Conservation (phyloP, 2,888 invertebrate genomes). For the Agonopterix subpropinquella region DNA sequence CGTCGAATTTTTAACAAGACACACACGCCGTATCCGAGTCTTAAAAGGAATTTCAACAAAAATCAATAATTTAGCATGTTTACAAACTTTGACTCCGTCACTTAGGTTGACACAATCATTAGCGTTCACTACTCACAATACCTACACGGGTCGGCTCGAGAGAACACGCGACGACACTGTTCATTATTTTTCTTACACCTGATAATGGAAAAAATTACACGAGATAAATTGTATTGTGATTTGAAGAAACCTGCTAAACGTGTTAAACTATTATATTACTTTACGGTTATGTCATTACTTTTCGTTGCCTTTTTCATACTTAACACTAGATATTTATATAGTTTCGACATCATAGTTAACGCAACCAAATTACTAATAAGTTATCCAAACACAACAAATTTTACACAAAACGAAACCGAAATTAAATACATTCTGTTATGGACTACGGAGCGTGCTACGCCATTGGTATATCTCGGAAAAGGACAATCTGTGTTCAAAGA, state of each 20-base stretch:
- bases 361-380: background rate
- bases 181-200: too few species aligned
- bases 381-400: background rate
- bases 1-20: too few species aligned
- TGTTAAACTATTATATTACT: background rate
- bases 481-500: conserved; percentile 36
- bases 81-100: too few species aligned
- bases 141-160: too few species aligned
- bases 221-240: conserved; percentile 1
- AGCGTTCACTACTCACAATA: too few species aligned
- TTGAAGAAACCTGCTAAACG: conserved; percentile 5
- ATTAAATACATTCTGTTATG: conserved; percentile 49
- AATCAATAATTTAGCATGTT: too few species aligned
- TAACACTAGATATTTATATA: background rate
- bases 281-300: background rate
- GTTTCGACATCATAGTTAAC: background rate
- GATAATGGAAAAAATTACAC: background rate
- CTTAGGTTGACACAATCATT: too few species aligned
- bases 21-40: too few species aligned
- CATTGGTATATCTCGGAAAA: conserved; percentile 39
- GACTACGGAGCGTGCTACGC: conserved; percentile 33
- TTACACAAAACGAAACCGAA: background rate
- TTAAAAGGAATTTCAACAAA: too few species aligned
- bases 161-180: too few species aligned
- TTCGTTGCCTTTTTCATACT: background rate